Percentiles rank a stretch among this genome's conserved stretches.
Evolutionary conservation across 2,797 vertebrate species (phyloP).

Genomic region (Taenioides sp.): DNA sequence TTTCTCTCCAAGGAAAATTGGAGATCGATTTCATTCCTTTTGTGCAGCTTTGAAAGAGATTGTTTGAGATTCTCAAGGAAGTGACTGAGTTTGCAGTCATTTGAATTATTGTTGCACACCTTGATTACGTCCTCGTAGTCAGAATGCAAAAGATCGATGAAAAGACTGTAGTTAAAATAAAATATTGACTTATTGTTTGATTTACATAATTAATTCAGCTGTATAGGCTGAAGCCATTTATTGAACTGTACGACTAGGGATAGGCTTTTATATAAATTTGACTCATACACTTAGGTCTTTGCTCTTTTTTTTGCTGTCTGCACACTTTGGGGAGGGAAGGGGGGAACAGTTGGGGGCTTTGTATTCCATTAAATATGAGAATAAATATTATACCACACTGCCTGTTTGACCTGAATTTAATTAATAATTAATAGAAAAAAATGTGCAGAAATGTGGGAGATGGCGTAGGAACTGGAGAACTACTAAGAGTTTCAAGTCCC

Average conservation of each 20-base stretch:
- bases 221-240: slow-evolving; percentile 31
- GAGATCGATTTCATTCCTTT: slow-evolving; percentile 62
- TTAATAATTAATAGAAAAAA: neutral
- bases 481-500: no score
- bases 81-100: slow-evolving; percentile 45
- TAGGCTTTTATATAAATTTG: slow-evolving; percentile 54
- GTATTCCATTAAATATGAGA: slow-evolving; percentile 77
- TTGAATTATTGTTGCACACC: slow-evolving; percentile 69
- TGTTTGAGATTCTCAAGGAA: slow-evolving; percentile 48
- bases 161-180: slow-evolving; percentile 42
- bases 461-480: no score
- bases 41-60: slow-evolving; percentile 56
- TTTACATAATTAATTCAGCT: slow-evolving; percentile 20
- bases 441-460: no score
- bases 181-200: slow-evolving; percentile 18
- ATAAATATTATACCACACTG: slow-evolving; percentile 73
- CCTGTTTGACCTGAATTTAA: slow-evolving; percentile 12
- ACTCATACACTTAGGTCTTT: slow-evolving; percentile 47
- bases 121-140: slow-evolving; percentile 54
- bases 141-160: slow-evolving; percentile 18
- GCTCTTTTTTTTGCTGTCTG: slow-evolving; percentile 48
- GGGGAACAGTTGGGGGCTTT: slow-evolving; percentile 49
- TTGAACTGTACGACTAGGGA: slow-evolving; percentile 45
- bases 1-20: slow-evolving; percentile 34
- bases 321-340: slow-evolving; percentile 35